Evolutionary conservation across 1,140 invertebrate species (phyloP).

Genomic region (Cydia fagiglandana): DNA sequence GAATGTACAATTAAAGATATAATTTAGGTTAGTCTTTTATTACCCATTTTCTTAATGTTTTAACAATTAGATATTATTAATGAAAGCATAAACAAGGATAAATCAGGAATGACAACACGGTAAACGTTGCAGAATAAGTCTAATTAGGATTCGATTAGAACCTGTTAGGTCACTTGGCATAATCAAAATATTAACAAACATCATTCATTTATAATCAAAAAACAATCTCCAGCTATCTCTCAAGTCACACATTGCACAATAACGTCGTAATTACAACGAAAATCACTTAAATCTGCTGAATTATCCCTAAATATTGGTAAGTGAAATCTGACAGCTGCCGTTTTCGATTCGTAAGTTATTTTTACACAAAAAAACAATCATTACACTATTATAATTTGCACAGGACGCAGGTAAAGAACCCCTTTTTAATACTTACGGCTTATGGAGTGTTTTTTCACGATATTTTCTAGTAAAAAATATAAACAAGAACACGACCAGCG

Average conservation of each 20-base stretch:
- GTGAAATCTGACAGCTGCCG: constrained; percentile 54
- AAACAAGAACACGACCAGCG: constrained; percentile 64
- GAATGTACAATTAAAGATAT: background rate
- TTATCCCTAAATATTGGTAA: constrained; percentile 44
- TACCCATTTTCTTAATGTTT: background rate
- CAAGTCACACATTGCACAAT: constrained; percentile 9
- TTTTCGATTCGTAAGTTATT: constrained; percentile 40
- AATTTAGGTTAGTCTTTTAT: background rate
- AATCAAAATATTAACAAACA: constrained; percentile 23
- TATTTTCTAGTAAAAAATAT: constrained; percentile 74
- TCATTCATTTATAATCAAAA: constrained; percentile 4
- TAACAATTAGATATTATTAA: background rate
- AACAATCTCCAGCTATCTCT: constrained; percentile 2
- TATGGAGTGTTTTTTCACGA: constrained; percentile 53
- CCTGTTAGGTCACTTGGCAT: constrained; percentile 6
- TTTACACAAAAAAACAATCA: constrained; percentile 32
- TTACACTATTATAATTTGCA: constrained; percentile 21
- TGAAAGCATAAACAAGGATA: background rate
- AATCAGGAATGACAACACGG: background rate
- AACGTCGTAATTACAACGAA: background rate
- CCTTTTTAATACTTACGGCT: constrained; percentile 59
- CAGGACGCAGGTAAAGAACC: background rate
- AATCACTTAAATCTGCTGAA: constrained; percentile 27
- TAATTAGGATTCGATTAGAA: constrained; percentile 19
- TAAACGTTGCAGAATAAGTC: constrained; percentile 4